Evolutionary conservation across 2,113 vertebrate genomes (phyloP), one percentile per base, ranked within the genome.

Genomic region (Philantomba maxwellii): DNA sequence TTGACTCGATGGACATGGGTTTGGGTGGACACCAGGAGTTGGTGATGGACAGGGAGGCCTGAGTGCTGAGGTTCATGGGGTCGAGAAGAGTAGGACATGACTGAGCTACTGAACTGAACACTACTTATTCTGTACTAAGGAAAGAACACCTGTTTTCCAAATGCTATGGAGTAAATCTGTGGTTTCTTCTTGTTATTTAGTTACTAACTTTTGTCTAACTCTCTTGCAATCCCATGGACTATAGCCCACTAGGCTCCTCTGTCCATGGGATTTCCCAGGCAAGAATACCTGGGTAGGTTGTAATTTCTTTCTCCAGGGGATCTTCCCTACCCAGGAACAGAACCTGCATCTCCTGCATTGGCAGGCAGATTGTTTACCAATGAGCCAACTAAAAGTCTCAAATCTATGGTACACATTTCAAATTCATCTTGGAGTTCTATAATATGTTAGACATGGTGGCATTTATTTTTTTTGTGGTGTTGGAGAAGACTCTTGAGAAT

Each of bases 31-130:
- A 8, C 62, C 0, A 0, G 30, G 62, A 64, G 15, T 33, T 64
- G 30, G 30, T 64, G 30, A 33, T 64, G 62, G 15, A 64, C 30
- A 64, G 15, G 30, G 30, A 64, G 62, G 7, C 30, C 62, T 64
- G 30, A 15, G 3, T 64, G 15, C 30, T 64, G 62, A 2, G 7
- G 62, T 64, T 64, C 62, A 33, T 4, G 62, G 62, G 62, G 7
- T 64, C 0, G 0, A 16, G 30, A 64, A 33, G 62, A 16, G 30
- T 64, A 30, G 15, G 15, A 64, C 30, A 17, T 15, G 16, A 64
- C 62, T n/a, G 62, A 64, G 33, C 4, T 4, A 64, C 16, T n/a
- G 62, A 64, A 64, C 30, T 64, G 62, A 64, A 64, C 30, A 60
- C 14, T 14, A 28, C 16, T 73, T 8, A 92, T 13, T 75, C 43